Percentiles rank a stretch among this genome's conserved stretches.
phyloP scores from a whole-genome alignment of 2,113 vertebrate species.

The Sprattus sprattus region DNA sequence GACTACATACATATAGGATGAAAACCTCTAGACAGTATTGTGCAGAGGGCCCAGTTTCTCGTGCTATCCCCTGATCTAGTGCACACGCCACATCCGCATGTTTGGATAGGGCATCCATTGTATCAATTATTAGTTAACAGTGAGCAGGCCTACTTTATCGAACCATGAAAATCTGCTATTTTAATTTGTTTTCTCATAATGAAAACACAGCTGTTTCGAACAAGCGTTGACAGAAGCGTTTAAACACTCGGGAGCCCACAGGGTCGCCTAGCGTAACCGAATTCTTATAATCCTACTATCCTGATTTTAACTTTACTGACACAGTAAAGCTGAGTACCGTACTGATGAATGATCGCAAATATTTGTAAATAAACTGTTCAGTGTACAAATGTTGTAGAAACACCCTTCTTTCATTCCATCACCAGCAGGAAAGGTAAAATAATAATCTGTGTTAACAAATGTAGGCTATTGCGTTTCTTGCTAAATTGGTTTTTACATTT shows the following conservation, averaged over 20 bases:
- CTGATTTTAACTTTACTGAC: not conserved
- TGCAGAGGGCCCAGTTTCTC: too few relatives aligned
- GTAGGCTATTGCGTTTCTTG: not conserved
- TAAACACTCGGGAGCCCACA: slow-evolving; percentile 51
- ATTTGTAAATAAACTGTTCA: too few relatives aligned
- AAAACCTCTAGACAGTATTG: too few relatives aligned
- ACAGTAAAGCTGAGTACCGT: too few relatives aligned
- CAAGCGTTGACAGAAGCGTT: slow-evolving; percentile 61
- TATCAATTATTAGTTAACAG: slow-evolving; percentile 62
- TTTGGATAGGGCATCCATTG: slow-evolving; percentile 5
- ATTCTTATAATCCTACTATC: not conserved
- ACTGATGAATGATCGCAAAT: too few relatives aligned
- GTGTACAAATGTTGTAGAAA: too few relatives aligned
- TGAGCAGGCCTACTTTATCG: slow-evolving; percentile 62
- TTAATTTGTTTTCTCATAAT: slow-evolving; percentile 71
- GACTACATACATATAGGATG: too few relatives aligned
- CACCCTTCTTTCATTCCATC: too few relatives aligned
- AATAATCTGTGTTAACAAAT: not conserved
- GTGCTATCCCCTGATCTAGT: too few relatives aligned
- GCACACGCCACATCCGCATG: not conserved
- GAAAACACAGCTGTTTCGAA: slow-evolving; percentile 56
- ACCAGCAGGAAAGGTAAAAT: too few relatives aligned
- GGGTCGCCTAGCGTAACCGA: slow-evolving; percentile 24
- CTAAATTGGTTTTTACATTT: not conserved
- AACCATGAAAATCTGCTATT: slow-evolving; percentile 65